Conservation (phyloP, 2,888 invertebrate species). For the Microplitis deprimator region DNA sequence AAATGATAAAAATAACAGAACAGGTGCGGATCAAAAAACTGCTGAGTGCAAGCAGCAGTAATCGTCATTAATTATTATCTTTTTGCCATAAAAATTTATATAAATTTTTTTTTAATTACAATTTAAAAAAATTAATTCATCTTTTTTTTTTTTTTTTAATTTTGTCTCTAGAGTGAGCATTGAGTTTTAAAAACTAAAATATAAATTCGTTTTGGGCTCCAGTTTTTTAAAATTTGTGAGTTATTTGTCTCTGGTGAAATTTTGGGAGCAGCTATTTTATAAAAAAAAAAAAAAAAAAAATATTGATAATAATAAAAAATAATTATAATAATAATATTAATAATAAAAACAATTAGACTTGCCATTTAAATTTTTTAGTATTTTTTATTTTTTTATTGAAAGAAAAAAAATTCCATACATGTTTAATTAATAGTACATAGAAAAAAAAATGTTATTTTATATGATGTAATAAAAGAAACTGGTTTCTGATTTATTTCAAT, state of each 20-base stretch:
- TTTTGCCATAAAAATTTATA: conserved; percentile 51
- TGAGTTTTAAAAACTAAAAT: no score
- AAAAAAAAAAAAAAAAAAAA: not conserved
- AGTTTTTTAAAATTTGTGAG: no score
- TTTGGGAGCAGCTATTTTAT: not conserved
- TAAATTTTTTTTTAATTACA: conserved; percentile 42
- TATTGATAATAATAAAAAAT: no score
- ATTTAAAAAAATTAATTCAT: conserved; percentile 24
- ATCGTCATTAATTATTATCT: not conserved
- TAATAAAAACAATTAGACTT: not conserved
- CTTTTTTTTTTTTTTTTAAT: conserved; percentile 14
- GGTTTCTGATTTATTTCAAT: not conserved
- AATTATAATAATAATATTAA: no score
- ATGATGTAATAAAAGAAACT: not conserved
- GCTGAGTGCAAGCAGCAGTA: conserved; percentile 84
- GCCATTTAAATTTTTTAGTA: not conserved
- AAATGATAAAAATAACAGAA: conserved; percentile 72
- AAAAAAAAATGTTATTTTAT: not conserved
- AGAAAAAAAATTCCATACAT: not conserved
- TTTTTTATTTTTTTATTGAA: conserved; percentile 1
- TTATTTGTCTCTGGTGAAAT: not conserved
- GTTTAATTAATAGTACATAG: not conserved
- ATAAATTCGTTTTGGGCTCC: no score
- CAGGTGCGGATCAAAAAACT: conserved; percentile 70
- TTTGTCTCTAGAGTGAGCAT: no score